phyloP scores from a whole-genome alignment of 2,797 vertebrate genomes.

The Macropodus opercularis region DNA sequence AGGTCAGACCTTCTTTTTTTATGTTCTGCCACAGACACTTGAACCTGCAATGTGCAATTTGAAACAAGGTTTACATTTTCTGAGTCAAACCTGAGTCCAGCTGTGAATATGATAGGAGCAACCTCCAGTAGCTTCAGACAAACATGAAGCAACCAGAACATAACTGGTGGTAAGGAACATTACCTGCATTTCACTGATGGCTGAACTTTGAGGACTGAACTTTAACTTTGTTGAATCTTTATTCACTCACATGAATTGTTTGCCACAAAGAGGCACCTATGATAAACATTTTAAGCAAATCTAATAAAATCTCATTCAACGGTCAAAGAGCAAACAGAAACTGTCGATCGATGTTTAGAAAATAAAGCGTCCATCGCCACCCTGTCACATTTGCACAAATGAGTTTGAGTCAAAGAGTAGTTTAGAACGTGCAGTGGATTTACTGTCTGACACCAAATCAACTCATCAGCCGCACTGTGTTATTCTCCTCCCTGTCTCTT shows the following conservation, averaged over 20 bases:
- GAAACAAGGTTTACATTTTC: not conserved
- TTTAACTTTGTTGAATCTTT: no score
- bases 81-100: not conserved
- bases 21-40: not conserved
- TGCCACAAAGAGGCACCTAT: no score
- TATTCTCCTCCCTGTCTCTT: not conserved
- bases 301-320: no score
- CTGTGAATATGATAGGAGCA: no score
- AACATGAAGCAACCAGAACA: not conserved
- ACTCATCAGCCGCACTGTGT: not conserved
- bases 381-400: not conserved
- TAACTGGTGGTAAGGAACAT: not conserved
- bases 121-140: no score
- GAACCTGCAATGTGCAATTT: no score
- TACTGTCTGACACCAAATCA: not conserved
- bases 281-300: no score
- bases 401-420: not conserved
- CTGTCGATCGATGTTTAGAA: not conserved
- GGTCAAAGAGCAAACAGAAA: not conserved
- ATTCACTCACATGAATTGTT: no score
- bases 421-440: not conserved
- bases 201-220: no score
- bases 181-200: not conserved
- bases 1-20: slow-evolving; percentile 20
- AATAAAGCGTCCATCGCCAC: not conserved